phyloP scores from a whole-genome alignment of 2,113 vertebrate genomes.

The Mustela lutreola region DNA sequence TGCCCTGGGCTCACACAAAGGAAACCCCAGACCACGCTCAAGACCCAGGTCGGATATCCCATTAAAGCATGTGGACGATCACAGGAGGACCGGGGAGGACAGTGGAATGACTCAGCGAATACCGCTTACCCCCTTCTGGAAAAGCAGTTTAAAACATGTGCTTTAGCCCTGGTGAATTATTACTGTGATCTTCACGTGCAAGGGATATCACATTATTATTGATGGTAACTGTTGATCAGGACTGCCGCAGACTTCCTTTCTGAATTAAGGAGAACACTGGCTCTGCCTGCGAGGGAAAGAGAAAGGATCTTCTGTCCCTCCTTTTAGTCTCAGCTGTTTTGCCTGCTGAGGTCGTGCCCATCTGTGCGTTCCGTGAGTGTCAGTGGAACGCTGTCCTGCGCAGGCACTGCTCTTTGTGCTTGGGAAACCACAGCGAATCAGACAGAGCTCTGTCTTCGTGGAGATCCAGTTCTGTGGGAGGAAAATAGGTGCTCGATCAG shows the following conservation, averaged over 20 bases:
- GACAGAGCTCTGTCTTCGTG: neutral
- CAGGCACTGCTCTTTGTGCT: neutral
- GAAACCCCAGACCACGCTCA: neutral
- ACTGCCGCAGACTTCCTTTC: neutral
- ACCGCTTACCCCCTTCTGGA: neutral
- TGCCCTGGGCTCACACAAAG: neutral
- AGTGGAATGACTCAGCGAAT: neutral
- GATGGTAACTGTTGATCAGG: neutral
- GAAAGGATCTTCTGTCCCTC: neutral
- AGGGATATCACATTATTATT: fast-evolving
- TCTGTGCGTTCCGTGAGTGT: fast-evolving
- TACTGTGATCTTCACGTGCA: neutral
- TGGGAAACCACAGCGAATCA: no score
- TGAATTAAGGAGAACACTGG: neutral
- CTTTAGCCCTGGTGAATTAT: neutral
- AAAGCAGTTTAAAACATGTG: neutral
- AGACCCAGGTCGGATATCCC: neutral
- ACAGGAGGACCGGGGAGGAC: neutral
- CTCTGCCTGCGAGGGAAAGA: neutral
- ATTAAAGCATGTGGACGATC: neutral
- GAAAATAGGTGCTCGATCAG: neutral
- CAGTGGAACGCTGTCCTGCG: fast-evolving
- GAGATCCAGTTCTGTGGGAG: neutral
- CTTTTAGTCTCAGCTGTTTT: neutral
- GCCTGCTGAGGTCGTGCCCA: neutral